A percentile compares a stretch with the other conserved stretches of the same genome.
Conservation (phyloP, 2,888 invertebrate genomes). For the Tinea pellionella region DNA sequence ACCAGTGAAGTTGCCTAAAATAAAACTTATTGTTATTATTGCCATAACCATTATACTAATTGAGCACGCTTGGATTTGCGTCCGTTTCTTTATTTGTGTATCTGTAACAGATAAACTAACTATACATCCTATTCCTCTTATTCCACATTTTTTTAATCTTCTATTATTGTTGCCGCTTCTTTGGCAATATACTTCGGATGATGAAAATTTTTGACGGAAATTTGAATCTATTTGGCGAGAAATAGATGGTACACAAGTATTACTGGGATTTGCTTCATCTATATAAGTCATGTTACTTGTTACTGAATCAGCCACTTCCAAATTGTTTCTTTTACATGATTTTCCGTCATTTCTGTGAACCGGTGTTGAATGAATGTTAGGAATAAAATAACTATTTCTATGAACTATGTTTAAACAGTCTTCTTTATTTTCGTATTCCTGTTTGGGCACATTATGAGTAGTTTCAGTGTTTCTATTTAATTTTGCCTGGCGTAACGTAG, state of each 20-base stretch:
- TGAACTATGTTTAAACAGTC: constrained; percentile 48
- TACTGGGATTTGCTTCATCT: constrained; percentile 21
- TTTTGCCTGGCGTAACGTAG: constrained; percentile 40
- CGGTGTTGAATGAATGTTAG: constrained; percentile 54
- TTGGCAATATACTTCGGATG: constrained; percentile 30
- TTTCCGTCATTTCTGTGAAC: constrained; percentile 24
- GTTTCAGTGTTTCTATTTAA: constrained; percentile 21
- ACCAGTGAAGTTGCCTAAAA: constrained; percentile 61
- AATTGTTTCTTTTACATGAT: not conserved
- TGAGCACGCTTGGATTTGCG: constrained; percentile 65
- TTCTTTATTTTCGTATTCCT: constrained; percentile 38
- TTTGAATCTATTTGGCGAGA: constrained; percentile 52
- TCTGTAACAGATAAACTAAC: constrained; percentile 55
- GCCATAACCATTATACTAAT: constrained; percentile 65
- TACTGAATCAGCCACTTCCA: not conserved
- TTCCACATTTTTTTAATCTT: constrained; percentile 51
- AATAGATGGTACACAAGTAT: constrained; percentile 50
- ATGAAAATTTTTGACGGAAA: constrained; percentile 49
- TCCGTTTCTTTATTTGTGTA: constrained; percentile 54
- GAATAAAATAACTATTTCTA: constrained; percentile 33
- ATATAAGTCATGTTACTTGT: not conserved
- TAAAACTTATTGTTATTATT: constrained; percentile 60
- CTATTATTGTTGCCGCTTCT: constrained; percentile 17
- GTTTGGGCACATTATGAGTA: constrained; percentile 25
- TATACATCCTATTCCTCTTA: constrained; percentile 58